phyloP scores from a whole-genome alignment of 2,113 vertebrate species.

The Cinclus cinclus region DNA sequence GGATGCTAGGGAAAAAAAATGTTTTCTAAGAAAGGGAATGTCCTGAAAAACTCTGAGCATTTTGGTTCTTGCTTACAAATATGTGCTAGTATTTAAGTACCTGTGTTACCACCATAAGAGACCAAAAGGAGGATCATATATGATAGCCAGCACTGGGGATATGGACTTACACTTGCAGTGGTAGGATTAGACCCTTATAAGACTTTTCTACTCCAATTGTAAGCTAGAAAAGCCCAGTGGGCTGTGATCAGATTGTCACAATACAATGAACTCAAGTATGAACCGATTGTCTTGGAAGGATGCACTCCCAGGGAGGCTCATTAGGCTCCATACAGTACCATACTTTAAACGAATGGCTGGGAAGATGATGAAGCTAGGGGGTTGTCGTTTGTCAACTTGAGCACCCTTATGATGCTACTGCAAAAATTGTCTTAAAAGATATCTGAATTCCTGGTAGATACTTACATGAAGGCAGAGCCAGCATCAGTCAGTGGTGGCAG shows the following conservation, averaged over 20 bases:
- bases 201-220: background rate
- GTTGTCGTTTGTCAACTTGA: background rate
- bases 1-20: background rate
- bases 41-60: background rate
- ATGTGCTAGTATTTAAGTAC: background rate
- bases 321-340: background rate
- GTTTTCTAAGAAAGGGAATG: background rate
- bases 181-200: background rate
- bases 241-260: background rate
- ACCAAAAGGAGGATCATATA: background rate
- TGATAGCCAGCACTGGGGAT: background rate
- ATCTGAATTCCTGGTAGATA: background rate
- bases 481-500: background rate
- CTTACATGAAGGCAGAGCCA: background rate
- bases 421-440: background rate
- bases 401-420: background rate
- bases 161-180: background rate
- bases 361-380: background rate
- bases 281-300: slow-evolving; percentile 2
- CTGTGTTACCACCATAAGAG: background rate
- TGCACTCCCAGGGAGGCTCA: slow-evolving; percentile 1
- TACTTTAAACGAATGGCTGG: background rate
- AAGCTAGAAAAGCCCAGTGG: background rate
- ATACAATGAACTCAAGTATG: background rate
- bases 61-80: background rate